phyloP scores from a whole-genome alignment of 2,888 invertebrate species.

The Pandemis cinnamomeana region DNA sequence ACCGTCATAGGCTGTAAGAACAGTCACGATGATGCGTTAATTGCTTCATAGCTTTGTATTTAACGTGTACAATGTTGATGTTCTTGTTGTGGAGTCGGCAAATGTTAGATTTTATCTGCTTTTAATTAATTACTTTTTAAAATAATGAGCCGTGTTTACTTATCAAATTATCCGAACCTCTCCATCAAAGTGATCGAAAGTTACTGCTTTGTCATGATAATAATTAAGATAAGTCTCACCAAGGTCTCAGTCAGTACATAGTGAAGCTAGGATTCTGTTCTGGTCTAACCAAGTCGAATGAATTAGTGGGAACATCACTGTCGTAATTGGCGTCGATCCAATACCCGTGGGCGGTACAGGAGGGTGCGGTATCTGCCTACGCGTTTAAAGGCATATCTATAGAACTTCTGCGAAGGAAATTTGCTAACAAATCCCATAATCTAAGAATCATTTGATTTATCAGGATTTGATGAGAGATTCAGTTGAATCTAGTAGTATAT shows the following conservation, averaged over 20 bases:
- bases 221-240: not conserved
- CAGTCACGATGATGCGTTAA: not conserved
- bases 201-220: not conserved
- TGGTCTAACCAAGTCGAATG: constrained; percentile 40
- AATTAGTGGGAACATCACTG: constrained; percentile 45
- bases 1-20: not conserved
- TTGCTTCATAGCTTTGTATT: constrained; percentile 3
- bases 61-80: not conserved
- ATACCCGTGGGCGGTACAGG: constrained; percentile 51
- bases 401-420: constrained; percentile 8
- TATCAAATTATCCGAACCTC: not conserved
- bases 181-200: not conserved
- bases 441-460: constrained; percentile 3
- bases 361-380: constrained; percentile 28
- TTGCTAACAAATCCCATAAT: constrained; percentile 1
- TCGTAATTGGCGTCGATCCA: constrained; percentile 60
- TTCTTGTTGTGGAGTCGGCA: not conserved
- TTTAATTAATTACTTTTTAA: not conserved
- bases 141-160: not conserved
- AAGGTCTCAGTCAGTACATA: not conserved
- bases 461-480: not conserved
- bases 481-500: not conserved
- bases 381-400: constrained; percentile 8
- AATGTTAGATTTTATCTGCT: not conserved
- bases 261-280: constrained; percentile 3